Percentiles rank a stretch among this genome's conserved stretches.
phyloP scores from a whole-genome alignment of 2,888 invertebrate genomes.

The Notodonta ziczac region DNA sequence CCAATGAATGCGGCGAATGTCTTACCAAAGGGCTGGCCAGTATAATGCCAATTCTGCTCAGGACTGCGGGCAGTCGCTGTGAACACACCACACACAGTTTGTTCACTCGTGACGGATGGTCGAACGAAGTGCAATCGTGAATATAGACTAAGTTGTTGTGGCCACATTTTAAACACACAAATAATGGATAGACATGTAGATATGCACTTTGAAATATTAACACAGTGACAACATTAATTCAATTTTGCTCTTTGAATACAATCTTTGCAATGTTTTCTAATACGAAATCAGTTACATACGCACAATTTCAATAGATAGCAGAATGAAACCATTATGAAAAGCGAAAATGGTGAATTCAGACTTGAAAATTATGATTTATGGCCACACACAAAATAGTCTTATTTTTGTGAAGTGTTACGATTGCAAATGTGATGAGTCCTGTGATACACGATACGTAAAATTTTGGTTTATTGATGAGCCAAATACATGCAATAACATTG shows the following conservation, averaged over 20 bases:
- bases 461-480: conserved; percentile 22
- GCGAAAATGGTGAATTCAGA: conserved; percentile 30
- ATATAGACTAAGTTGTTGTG: conserved; percentile 78
- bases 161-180: conserved; percentile 51
- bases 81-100: conserved; percentile 88
- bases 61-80: conserved; percentile 97
- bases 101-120: conserved; percentile 83
- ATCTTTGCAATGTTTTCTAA: conserved; percentile 81
- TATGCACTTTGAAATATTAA: conserved; percentile 25
- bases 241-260: conserved; percentile 13
- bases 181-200: conserved; percentile 10
- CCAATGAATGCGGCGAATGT: conserved; percentile 80
- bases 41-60: conserved; percentile 98
- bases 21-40: conserved; percentile 98
- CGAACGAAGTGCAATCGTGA: conserved; percentile 76
- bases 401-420: conserved; percentile 50
- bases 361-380: conserved; percentile 43
- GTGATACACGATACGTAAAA: conserved; percentile 36
- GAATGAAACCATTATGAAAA: conserved; percentile 38
- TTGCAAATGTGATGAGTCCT: conserved; percentile 56
- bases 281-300: conserved; percentile 13
- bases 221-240: conserved; percentile 9
- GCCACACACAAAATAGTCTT: conserved; percentile 82
- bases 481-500: conserved; percentile 58
- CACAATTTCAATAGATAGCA: conserved; percentile 27